Evolutionary conservation across 2,888 invertebrate genomes (phyloP).

Genomic region (Ochlodes sylvanus): DNA sequence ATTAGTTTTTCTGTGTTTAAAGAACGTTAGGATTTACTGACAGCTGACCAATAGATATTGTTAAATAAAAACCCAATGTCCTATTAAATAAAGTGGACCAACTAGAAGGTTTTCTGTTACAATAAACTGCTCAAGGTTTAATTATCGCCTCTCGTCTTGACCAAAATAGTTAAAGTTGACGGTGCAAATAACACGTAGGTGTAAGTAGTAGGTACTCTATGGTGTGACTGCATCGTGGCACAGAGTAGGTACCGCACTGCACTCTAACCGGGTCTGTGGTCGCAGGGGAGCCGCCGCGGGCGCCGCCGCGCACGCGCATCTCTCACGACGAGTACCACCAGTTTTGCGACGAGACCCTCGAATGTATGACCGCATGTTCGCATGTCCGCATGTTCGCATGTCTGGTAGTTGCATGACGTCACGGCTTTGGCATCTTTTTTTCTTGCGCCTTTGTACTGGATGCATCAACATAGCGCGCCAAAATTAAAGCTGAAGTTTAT

Average conservation of each 20-base stretch:
- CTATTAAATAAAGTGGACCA: too few species aligned
- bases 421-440: slow-evolving; percentile 57
- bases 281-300: slow-evolving; percentile 68
- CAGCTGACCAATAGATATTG: too few species aligned
- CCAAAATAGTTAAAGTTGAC: background rate
- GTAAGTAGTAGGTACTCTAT: background rate
- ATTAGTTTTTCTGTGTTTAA: too few species aligned
- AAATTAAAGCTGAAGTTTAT: background rate
- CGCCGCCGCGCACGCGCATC: slow-evolving; percentile 82
- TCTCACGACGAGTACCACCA: slow-evolving; percentile 92
- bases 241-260: slow-evolving; percentile 48
- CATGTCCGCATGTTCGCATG: slow-evolving; percentile 21
- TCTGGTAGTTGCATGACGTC: slow-evolving; percentile 56
- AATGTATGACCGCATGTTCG: slow-evolving; percentile 85
- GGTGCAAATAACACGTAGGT: background rate
- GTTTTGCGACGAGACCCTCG: slow-evolving; percentile 91
- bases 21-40: too few species aligned
- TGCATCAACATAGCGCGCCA: background rate
- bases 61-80: too few species aligned
- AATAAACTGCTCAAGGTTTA: too few species aligned
- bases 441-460: background rate
- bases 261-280: slow-evolving; percentile 52
- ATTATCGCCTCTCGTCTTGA: too few species aligned
- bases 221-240: slow-evolving; percentile 14
- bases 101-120: too few species aligned